These are phyloP conservation scores for Drosophila nigrodunni DNA, from an alignment of 1,140 invertebrate species.

Conservation along the genomic window DNA sequence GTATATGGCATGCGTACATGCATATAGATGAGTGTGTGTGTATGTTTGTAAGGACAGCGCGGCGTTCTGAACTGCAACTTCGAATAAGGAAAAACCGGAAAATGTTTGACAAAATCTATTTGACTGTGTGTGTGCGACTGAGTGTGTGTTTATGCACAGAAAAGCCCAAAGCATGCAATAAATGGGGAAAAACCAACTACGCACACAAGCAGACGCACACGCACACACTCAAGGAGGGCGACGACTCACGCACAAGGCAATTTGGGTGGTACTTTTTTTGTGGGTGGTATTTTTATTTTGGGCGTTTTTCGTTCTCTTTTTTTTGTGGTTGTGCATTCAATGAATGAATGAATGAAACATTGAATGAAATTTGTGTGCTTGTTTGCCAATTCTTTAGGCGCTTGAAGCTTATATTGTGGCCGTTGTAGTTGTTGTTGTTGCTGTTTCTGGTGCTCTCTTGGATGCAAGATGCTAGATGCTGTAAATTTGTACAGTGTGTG, in stretches of 20 bases:
- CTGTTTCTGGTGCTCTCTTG: conserved; percentile 35
- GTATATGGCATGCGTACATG: conserved; percentile 24
- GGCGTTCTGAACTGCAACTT: conserved; percentile 61
- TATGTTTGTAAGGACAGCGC: conserved; percentile 60
- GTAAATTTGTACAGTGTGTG: conserved; percentile 20
- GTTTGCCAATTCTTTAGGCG: conserved; percentile 33
- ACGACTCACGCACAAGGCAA: conserved; percentile 42
- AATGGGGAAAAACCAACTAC: conserved; percentile 49
- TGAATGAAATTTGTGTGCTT: conserved; percentile 62
- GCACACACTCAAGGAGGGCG: conserved; percentile 32
- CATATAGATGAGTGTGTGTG: conserved; percentile 9
- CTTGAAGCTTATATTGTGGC: conserved; percentile 19
- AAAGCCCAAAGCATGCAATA: conserved; percentile 52
- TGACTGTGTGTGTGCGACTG: conserved; percentile 45
- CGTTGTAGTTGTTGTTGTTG: conserved; percentile 27
- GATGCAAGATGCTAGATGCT: conserved; percentile 5
- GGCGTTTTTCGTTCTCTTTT: conserved; percentile 36
- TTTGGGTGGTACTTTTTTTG: conserved; percentile 47
- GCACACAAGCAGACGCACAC: conserved; percentile 33
- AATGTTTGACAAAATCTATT: conserved; percentile 73
- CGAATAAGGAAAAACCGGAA: conserved; percentile 80
- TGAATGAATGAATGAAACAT: conserved; percentile 64
- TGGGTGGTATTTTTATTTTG: conserved; percentile 53
- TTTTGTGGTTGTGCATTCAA: conserved; percentile 43
- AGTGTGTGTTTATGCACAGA: conserved; percentile 48